Evolutionary conservation across 1,140 invertebrate species (phyloP), one percentile per base, ranked within the genome.

Genomic region (Pseudomyrmex flavicornis): DNA sequence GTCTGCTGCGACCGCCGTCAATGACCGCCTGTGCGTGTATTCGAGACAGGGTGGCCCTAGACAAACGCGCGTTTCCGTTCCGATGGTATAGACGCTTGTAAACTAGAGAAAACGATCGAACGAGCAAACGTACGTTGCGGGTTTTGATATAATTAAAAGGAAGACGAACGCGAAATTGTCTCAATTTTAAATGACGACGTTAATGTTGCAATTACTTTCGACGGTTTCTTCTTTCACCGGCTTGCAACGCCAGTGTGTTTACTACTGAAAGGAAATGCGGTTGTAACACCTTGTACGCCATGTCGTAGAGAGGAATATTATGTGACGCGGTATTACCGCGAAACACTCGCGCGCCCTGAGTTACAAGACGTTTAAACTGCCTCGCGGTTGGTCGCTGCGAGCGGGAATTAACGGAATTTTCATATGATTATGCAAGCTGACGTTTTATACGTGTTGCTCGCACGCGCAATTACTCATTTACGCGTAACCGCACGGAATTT

Each of bases 351-450:
- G 58, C 44, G 63, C 44, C n/a, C 20, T 79, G 65, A 79, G 35
- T 79, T 79, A 79, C 54, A 79, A 79, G 76, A 79, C 20, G 44
- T 58, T 70, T 69, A 70, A 79, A 70, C 76, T 79, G 70, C 54
- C 35, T 35, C 65, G 65, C 46, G 65, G 15, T 50, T 70, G 65
- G 54, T 59, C 44, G 65, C 65, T 48, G 54, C 76, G 7, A 59
- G 52, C 20, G 44, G 13, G 65, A 35, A 79, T 79, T 79, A 79
- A 50, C 65, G 66, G 54, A 79, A 79, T 79, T 79, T 70, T 79
- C 65, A 15, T 50, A 79, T 59, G 54, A 79, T 79, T 79, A 70
- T 69, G 65, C 58, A 68, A 52, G 35, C 54, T 48, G 76, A 52
- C 20, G 8, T 48, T 79, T 79, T 59, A 58, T 77, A 68, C 56